These are phyloP conservation scores for Piezodorus guildinii DNA, from an alignment of 1,140 invertebrate genomes.

Conservation along the genomic window DNA sequence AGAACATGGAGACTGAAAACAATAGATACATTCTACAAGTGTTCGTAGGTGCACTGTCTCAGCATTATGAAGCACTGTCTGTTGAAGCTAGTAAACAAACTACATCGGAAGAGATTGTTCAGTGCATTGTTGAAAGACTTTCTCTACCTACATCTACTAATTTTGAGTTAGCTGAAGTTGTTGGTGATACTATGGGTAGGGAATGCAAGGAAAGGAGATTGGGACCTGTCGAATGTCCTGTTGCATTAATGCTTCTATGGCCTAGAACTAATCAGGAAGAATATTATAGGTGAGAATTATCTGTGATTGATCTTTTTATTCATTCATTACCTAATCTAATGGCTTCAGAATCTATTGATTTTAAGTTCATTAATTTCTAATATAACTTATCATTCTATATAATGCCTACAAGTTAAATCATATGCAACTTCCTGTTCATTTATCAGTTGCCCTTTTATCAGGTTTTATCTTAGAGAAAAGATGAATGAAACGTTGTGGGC, in stretches of 20 bases:
- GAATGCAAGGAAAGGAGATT: conserved; percentile 88
- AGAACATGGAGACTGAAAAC: conserved; percentile 28
- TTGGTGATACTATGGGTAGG: conserved; percentile 64
- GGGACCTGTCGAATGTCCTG: conserved; percentile 74
- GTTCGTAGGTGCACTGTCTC: conserved; percentile 78
- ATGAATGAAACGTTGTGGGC: conserved; percentile 66
- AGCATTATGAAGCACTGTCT: conserved; percentile 77
- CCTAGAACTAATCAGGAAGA: conserved; percentile 51
- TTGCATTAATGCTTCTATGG: conserved; percentile 86
- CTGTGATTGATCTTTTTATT: not conserved
- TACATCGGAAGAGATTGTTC: conserved; percentile 77
- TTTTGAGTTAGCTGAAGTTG: conserved; percentile 85
- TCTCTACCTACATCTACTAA: conserved; percentile 44
- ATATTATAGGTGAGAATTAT: conserved; percentile 35
- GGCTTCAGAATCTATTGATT: not conserved
- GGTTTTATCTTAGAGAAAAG: conserved; percentile 76
- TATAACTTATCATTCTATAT: not conserved
- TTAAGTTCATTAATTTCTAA: not conserved
- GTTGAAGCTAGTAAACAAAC: conserved; percentile 88
- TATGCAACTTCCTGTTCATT: not conserved
- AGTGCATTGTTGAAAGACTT: conserved; percentile 69
- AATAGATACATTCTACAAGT: conserved; percentile 54
- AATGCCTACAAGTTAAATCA: not conserved
- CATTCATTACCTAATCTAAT: not conserved
- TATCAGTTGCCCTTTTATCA: conserved; percentile 30